Percentiles rank a stretch among this genome's conserved stretches.
These are phyloP conservation scores for Zoroaster sp. DNA, from an alignment of 53 echinoderm and acorn worm genomes.

Conservation along the genomic window DNA sequence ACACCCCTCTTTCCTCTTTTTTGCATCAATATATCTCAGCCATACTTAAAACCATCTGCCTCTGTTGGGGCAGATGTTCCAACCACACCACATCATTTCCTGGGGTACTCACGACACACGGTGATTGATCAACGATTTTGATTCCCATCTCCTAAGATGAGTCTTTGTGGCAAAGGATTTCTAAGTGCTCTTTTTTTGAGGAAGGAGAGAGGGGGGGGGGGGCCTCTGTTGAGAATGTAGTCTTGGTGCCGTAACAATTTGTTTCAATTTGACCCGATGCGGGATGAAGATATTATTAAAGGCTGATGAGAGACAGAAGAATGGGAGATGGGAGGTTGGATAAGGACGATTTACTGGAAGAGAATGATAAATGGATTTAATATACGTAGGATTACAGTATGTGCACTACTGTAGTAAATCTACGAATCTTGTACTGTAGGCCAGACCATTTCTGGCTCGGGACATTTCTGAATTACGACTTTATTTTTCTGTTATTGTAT, in stretches of 20 bases:
- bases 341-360: background rate
- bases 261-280: background rate
- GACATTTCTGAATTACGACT: too few relatives aligned
- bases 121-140: constrained; percentile 20
- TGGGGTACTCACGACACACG: background rate
- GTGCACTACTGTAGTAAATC: too few relatives aligned
- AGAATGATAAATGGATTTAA: background rate
- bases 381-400: too few relatives aligned
- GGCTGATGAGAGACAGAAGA: background rate
- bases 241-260: background rate
- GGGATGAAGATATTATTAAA: background rate
- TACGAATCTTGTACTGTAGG: too few relatives aligned
- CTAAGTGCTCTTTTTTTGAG: background rate
- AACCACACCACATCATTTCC: constrained; percentile 16
- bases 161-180: background rate
- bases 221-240: background rate
- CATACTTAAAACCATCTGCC: background rate
- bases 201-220: too few relatives aligned
- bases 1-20: background rate
- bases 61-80: constrained; percentile 15
- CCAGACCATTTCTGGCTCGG: too few relatives aligned
- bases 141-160: background rate
- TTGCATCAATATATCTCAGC: background rate
- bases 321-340: background rate
- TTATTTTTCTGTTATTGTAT: too few relatives aligned